Evolutionary conservation across 2,888 invertebrate species (phyloP), one percentile per base, ranked within the genome.

Genomic region (Eupeodes luniger): DNA sequence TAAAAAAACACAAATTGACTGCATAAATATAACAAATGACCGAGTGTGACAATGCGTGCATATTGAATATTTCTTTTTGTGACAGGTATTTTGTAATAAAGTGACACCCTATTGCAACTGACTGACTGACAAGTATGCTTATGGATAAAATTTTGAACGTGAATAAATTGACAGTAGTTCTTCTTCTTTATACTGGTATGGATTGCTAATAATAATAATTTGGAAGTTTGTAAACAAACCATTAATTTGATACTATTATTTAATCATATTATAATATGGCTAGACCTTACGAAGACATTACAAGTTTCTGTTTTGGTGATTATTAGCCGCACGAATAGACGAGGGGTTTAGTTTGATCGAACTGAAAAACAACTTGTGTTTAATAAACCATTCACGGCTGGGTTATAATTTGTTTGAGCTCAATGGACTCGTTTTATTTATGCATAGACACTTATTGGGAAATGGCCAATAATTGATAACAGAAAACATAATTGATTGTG

Each of bases 141-240:
- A 7, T 40, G 12, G 67, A 62, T 19, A 47, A 11, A 40, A 9
- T 36, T 49, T 11, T 5, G 12, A 9, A 74, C 67, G 79, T 67
- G 78, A 61, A 62, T 34, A 19, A n/a, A 59, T 55, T 49, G 47
- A 66, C 59, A 51, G 36, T 19, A 34, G 11, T 44, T 12, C 5
- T 67, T 69, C 27, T 2, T 27, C 27, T 27, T 27, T 2, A 27
- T 27, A 27, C 27, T 2, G 27, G 3, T 27, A 27, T 53, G 36
- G n/a, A 14, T 59, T 16, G 9, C 55, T 59, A 27, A 27, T 49
- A 61, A 27, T 49, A 61, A 44, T 74, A 74, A 84, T 79, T 69
- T 74, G 4, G 40, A 11, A 75, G 55, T 75, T 79, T 84, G 80
- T 79, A 84, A 79, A 79, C 80, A 75, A 62, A 49, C 10, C 5